A percentile compares a stretch with the other conserved stretches of the same genome.
Conservation (phyloP, 2,797 vertebrate species). For the Coendou prehensilis region DNA sequence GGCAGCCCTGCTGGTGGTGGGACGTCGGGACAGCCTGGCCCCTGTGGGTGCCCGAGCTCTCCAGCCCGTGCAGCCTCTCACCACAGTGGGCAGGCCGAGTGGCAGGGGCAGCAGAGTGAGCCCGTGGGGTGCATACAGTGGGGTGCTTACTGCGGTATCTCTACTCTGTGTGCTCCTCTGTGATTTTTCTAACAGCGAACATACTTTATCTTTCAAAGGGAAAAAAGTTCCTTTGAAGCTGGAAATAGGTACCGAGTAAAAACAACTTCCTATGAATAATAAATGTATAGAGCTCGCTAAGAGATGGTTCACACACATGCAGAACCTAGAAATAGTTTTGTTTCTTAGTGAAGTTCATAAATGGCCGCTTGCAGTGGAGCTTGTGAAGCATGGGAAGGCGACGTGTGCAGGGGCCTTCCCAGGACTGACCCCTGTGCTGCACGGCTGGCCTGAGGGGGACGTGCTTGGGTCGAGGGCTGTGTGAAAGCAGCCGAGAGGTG, state of each 20-base stretch:
- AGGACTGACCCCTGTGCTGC: rapidly evolving
- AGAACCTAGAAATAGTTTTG: not conserved
- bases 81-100: not conserved
- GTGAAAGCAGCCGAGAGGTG: not conserved
- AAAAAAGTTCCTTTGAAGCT: not conserved
- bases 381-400: not conserved
- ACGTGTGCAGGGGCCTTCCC: not conserved
- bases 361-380: rapidly evolving
- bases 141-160: not conserved
- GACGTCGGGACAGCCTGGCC: rapidly evolving
- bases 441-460: not conserved
- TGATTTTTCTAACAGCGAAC: not conserved
- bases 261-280: not conserved
- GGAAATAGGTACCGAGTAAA: not conserved
- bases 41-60: not conserved
- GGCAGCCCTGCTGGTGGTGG: not conserved
- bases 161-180: too few species aligned
- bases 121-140: not conserved
- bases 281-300: not conserved
- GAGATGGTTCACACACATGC: not conserved
- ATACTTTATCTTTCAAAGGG: not conserved
- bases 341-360: not conserved
- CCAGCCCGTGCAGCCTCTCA: not conserved
- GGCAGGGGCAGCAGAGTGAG: not conserved
- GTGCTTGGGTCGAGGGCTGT: not conserved